phyloP scores from a whole-genome alignment of 2,888 invertebrate species.

The Drosophila emarginata region DNA sequence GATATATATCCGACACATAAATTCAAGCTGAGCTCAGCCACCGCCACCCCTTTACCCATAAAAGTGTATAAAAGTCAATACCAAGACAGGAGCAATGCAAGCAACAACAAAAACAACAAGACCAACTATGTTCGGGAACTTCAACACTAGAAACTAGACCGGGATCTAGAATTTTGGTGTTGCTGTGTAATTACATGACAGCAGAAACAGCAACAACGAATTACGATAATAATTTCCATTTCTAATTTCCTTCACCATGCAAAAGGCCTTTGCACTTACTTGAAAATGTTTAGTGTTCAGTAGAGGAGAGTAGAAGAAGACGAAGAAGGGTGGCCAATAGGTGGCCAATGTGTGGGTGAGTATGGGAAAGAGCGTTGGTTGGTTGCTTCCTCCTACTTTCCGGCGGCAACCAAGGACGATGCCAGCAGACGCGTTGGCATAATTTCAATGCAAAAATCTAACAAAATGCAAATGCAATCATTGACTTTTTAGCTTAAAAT shows the following conservation, averaged over 20 bases:
- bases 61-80: neutral
- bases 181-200: constrained; percentile 67
- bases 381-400: neutral
- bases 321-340: too few relatives aligned
- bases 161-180: constrained; percentile 21
- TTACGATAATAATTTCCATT: constrained; percentile 81
- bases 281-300: neutral
- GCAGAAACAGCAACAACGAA: constrained; percentile 58
- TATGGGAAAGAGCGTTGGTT: neutral
- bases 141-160: constrained; percentile 35
- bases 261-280: constrained; percentile 63
- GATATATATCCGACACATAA: constrained; percentile 36
- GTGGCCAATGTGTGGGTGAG: neutral
- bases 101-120: constrained; percentile 34
- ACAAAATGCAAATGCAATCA: constrained; percentile 76
- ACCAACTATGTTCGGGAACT: constrained; percentile 23
- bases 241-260: constrained; percentile 74
- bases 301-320: neutral
- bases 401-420: constrained; percentile 15
- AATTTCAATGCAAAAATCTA: constrained; percentile 68
- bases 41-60: neutral
- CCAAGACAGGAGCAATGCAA: constrained; percentile 14
- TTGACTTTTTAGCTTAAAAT: constrained; percentile 70
- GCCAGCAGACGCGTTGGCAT: constrained; percentile 62
- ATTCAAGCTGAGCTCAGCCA: constrained; percentile 15